Conservation (phyloP, 1,140 invertebrate species). For the Cherax destructor region DNA sequence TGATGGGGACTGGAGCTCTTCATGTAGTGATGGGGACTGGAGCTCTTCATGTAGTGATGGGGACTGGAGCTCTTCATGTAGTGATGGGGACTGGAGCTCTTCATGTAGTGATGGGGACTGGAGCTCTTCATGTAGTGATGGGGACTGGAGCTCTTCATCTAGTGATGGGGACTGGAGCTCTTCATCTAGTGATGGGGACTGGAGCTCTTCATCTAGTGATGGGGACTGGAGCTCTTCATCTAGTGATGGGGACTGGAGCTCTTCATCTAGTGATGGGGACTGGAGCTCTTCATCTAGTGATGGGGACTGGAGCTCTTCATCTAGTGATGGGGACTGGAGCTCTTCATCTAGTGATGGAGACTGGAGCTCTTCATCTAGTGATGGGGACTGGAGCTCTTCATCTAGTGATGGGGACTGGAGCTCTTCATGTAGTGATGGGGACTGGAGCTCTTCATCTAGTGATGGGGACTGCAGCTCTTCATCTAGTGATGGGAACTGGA, state of each 20-base stretch:
- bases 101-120: not conserved
- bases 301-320: conserved; percentile 16
- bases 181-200: not conserved
- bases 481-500: not conserved
- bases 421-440: not conserved
- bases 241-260: not conserved
- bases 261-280: not conserved
- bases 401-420: no score
- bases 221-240: not conserved
- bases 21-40: not conserved
- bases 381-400: not conserved
- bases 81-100: not conserved
- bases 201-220: not conserved
- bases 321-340: not conserved
- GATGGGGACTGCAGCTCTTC: not conserved
- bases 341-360: not conserved
- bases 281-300: not conserved
- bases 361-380: no score
- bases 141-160: not conserved
- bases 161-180: not conserved
- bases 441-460: not conserved
- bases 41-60: not conserved
- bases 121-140: not conserved
- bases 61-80: not conserved
- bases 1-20: not conserved